phyloP scores from a whole-genome alignment of 2,888 invertebrate genomes.

The Ochropleura plecta region DNA sequence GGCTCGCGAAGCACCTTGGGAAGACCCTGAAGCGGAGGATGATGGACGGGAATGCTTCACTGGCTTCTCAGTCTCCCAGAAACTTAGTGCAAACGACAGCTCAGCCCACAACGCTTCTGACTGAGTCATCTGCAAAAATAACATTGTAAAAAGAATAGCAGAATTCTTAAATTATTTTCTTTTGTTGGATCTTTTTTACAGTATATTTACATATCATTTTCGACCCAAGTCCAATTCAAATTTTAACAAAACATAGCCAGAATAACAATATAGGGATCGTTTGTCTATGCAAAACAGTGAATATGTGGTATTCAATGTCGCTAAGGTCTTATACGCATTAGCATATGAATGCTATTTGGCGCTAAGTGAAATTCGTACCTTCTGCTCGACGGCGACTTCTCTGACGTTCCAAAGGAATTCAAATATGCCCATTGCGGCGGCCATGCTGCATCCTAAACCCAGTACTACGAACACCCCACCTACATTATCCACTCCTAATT shows the following conservation, averaged over 20 bases:
- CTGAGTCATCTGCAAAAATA: constrained; percentile 91
- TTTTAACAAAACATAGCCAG: constrained; percentile 22
- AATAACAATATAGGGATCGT: constrained; percentile 19
- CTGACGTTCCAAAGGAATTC: constrained; percentile 97
- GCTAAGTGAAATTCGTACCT: constrained; percentile 86
- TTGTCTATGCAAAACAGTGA: constrained; percentile 34
- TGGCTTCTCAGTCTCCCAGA: constrained; percentile 94
- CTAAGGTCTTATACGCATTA: constrained; percentile 35
- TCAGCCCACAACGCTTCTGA: constrained; percentile 93
- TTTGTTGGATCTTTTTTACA: background rate
- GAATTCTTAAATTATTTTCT: background rate
- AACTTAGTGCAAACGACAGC: constrained; percentile 93
- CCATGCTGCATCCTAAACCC: constrained; percentile 93
- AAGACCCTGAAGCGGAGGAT: constrained; percentile 75
- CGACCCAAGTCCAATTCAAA: background rate
- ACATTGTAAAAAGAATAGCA: too few species aligned
- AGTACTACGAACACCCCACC: constrained; percentile 98
- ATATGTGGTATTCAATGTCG: constrained; percentile 29
- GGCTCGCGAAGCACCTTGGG: constrained; percentile 79
- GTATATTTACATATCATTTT: constrained; percentile 2
- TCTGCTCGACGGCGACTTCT: constrained; percentile 94
- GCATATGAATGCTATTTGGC: constrained; percentile 53
- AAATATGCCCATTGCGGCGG: constrained; percentile 94
- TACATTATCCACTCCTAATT: constrained; percentile 95
- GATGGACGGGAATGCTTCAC: constrained; percentile 88